Percentiles rank a stretch among this genome's conserved stretches.
These are phyloP conservation scores for Peromyscus californicus DNA, from an alignment of 2,113 vertebrate genomes.

Conservation along the genomic window DNA sequence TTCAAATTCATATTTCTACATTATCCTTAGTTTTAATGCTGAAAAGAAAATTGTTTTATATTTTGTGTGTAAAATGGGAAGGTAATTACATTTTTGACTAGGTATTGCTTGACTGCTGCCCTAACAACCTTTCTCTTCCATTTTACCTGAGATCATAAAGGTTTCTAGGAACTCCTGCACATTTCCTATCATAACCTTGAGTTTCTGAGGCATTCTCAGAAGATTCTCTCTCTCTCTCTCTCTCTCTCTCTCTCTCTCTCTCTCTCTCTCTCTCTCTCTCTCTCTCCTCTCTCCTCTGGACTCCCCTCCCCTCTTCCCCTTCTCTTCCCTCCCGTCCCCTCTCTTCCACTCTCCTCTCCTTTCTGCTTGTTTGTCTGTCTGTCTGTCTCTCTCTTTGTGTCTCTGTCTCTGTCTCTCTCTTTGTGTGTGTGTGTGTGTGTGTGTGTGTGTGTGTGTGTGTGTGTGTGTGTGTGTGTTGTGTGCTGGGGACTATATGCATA, in stretches of 20 bases:
- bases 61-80: constrained; percentile 41
- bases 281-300: no score
- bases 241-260: not conserved
- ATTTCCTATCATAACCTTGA: not conserved
- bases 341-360: no score
- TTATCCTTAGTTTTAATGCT: constrained; percentile 40
- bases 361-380: no score
- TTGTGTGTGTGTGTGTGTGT: not conserved
- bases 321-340: no score
- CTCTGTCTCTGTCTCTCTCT: not conserved
- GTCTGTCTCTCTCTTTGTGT: no score
- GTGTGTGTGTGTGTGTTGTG: not conserved
- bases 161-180: not conserved
- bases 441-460: no score
- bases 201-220: not conserved
- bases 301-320: no score
- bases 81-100: constrained; percentile 5
- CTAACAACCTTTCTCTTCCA: not conserved
- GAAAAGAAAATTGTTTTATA: constrained; percentile 11
- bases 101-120: not conserved
- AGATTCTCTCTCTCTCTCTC: not conserved
- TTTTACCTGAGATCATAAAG: not conserved
- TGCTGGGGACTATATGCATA: not conserved
- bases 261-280: not conserved
- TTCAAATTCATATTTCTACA: constrained; percentile 38